Percentiles rank a stretch among this genome's conserved stretches.
These are phyloP conservation scores for Halisarca cf. caerulea DNA, from an alignment of 37 sponge, comb jelly and placozoan species.

Conservation along the genomic window DNA sequence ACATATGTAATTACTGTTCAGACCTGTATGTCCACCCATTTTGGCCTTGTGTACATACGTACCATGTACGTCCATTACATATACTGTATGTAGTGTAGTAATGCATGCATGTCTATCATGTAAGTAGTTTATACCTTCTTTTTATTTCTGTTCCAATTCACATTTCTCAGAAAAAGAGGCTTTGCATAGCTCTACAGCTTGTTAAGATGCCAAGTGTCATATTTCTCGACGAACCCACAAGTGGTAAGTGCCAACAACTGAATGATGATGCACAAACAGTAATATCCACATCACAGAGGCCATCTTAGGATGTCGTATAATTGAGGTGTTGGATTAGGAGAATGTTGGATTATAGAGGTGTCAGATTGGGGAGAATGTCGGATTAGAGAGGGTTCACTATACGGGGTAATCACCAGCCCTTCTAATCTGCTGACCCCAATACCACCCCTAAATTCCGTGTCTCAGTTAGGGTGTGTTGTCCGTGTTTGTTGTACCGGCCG, in stretches of 20 bases:
- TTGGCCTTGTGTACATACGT: no score
- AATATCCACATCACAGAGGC: no score
- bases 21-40: no score
- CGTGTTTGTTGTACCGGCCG: not conserved
- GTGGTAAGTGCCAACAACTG: no score
- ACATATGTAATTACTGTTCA: not conserved
- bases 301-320: no score
- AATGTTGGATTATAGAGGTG: no score
- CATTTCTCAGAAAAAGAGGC: slow-evolving; percentile 70
- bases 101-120: not conserved
- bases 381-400: no score
- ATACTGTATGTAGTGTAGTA: not conserved
- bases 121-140: not conserved
- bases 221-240: slow-evolving; percentile 90
- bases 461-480: slow-evolving; percentile 31
- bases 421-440: not conserved
- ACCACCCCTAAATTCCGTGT: not conserved
- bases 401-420: not conserved
- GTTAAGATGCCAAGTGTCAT: slow-evolving; percentile 80
- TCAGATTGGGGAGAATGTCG: no score
- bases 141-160: not conserved
- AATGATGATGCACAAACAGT: no score
- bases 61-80: not conserved
- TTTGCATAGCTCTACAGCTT: slow-evolving; percentile 84
- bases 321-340: no score